Evolutionary conservation across 2,888 invertebrate genomes (phyloP).

Genomic region (Epirrhoe tristata): DNA sequence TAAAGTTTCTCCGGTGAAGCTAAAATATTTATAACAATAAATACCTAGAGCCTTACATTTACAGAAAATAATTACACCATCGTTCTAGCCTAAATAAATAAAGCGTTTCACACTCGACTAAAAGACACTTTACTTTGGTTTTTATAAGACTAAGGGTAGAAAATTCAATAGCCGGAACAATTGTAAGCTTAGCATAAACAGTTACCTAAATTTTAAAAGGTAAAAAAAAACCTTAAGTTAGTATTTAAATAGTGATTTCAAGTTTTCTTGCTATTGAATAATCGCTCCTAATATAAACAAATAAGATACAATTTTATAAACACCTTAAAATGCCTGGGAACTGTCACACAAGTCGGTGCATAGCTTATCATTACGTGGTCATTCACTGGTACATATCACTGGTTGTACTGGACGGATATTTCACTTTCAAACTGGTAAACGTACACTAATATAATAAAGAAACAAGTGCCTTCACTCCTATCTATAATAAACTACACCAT

Average conservation of each 20-base stretch:
- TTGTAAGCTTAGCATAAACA: neutral
- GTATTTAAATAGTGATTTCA: neutral
- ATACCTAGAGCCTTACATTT: slow-evolving; percentile 13
- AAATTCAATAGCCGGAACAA: slow-evolving; percentile 13
- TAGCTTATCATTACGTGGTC: slow-evolving; percentile 34
- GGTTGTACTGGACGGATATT: slow-evolving; percentile 49
- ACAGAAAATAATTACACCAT: slow-evolving; percentile 12
- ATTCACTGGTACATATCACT: slow-evolving; percentile 46
- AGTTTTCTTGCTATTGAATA: slow-evolving; percentile 14
- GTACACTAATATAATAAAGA: slow-evolving; percentile 17
- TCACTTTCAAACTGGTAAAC: slow-evolving; percentile 29
- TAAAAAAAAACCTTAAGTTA: neutral
- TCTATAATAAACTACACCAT: slow-evolving; percentile 21
- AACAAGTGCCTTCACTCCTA: slow-evolving; percentile 21
- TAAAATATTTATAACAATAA: slow-evolving; percentile 4
- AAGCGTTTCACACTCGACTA: slow-evolving; percentile 84
- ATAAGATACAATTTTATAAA: slow-evolving; percentile 26
- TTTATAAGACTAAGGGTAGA: slow-evolving; percentile 64
- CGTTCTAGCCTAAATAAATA: slow-evolving; percentile 69
- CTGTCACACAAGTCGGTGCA: slow-evolving; percentile 43
- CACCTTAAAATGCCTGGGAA: slow-evolving; percentile 39
- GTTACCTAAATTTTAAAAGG: neutral
- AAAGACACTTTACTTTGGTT: slow-evolving; percentile 83
- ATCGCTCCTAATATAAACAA: slow-evolving; percentile 14
- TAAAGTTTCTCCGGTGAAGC: slow-evolving; percentile 6